Conservation (phyloP, 2,888 invertebrate species). For the Scaptomyza flava region DNA sequence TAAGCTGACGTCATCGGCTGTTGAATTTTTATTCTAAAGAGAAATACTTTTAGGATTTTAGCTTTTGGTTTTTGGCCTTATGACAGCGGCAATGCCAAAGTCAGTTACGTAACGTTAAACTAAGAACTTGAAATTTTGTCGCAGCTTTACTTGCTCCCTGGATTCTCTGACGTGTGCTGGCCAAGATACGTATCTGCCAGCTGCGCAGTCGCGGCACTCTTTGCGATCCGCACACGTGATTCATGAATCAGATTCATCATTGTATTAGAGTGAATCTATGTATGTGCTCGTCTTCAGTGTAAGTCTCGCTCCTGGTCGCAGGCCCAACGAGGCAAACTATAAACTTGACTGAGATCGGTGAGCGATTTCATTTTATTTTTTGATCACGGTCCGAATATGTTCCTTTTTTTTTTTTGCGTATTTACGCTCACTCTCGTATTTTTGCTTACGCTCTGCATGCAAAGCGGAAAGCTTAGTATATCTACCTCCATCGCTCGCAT, state of each 20-base stretch:
- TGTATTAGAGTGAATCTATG: neutral
- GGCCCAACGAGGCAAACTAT: neutral
- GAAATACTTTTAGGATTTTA: constrained; percentile 43
- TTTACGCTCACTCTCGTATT: neutral
- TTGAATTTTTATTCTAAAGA: constrained; percentile 46
- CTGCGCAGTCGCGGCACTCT: constrained; percentile 56
- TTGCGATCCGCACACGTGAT: neutral
- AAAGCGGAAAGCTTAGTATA: neutral
- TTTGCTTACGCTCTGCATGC: neutral
- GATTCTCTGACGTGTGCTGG: constrained; percentile 34
- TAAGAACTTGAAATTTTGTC: constrained; percentile 38
- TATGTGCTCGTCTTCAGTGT: neutral
- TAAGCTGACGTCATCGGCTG: constrained; percentile 49
- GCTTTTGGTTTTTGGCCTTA: constrained; percentile 50
- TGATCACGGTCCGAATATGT: neutral
- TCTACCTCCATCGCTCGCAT: neutral
- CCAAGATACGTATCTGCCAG: constrained; percentile 37
- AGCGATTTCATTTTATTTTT: neutral
- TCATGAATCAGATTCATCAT: neutral
- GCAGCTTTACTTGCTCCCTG: constrained; percentile 7
- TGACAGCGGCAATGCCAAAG: constrained; percentile 11
- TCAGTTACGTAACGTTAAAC: constrained; percentile 23
- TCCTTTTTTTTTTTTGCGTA: neutral
- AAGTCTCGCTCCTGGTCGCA: neutral
- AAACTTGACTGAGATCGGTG: neutral